Evolutionary conservation across 2,888 invertebrate species (phyloP).

Genomic region (Abrostola tripartita): DNA sequence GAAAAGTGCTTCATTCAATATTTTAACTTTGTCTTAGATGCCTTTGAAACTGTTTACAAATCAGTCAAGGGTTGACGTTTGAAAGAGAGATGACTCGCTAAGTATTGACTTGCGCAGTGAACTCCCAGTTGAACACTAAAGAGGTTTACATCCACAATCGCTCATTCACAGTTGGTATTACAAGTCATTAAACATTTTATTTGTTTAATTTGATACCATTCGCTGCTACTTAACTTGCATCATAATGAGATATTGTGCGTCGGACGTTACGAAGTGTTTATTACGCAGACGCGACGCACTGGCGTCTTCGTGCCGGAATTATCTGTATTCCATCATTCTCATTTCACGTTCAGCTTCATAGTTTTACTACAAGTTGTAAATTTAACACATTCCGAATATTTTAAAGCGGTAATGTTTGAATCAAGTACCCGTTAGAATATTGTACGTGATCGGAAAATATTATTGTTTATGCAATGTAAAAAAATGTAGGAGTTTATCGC

Average conservation of each 20-base stretch:
- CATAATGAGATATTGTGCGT: conserved; percentile 68
- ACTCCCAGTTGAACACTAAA: conserved; percentile 37
- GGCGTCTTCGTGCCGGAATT: conserved; percentile 62
- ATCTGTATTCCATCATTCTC: conserved; percentile 53
- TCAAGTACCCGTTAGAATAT: too few relatives aligned
- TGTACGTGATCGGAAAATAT: too few relatives aligned
- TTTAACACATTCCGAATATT: conserved; percentile 29
- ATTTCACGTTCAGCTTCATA: conserved; percentile 33
- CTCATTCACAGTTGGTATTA: conserved; percentile 25
- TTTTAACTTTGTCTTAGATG: conserved; percentile 35
- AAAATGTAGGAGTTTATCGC: conserved; percentile 34
- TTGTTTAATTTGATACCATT: conserved; percentile 35
- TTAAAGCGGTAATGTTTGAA: conserved; percentile 9
- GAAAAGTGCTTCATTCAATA: conserved; percentile 48
- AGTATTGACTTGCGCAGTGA: conserved; percentile 41
- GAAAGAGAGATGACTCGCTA: conserved; percentile 54
- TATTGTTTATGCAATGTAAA: not conserved
- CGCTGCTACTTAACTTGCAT: conserved; percentile 64
- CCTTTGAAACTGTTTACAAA: conserved; percentile 53
- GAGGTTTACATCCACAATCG: conserved; percentile 39
- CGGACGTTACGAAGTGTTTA: conserved; percentile 74
- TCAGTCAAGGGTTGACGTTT: conserved; percentile 50
- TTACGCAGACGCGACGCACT: conserved; percentile 69
- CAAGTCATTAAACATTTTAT: conserved; percentile 31
- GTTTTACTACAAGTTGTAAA: conserved; percentile 34